Evolutionary conservation across 2,113 vertebrate genomes (phyloP).

Genomic region (Neolamprologus falcicula): DNA sequence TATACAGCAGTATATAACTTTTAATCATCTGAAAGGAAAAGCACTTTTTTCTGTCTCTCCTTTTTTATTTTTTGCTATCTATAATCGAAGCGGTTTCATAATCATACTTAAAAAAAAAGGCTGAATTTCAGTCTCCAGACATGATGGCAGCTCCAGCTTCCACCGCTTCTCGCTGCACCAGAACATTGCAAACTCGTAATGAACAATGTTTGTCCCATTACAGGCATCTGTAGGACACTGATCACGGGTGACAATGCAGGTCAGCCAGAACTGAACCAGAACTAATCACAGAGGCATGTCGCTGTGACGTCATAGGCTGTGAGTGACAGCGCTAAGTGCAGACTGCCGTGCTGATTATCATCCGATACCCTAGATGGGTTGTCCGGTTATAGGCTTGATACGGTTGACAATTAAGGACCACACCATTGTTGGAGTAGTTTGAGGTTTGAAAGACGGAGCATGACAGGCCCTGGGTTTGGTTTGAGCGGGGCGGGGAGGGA

Average conservation of each 20-base stretch:
- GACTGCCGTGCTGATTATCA: conserved; percentile 47
- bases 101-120: background rate
- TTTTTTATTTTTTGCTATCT: background rate
- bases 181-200: background rate
- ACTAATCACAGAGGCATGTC: conserved; percentile 49
- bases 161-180: background rate
- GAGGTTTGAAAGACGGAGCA: background rate
- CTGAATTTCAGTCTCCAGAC: background rate
- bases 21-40: background rate
- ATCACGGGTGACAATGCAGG: conserved; percentile 46
- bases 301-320: conserved; percentile 34
- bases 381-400: conserved; percentile 24
- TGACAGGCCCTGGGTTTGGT: background rate
- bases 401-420: conserved; percentile 35
- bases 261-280: conserved; percentile 33
- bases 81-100: background rate
- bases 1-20: background rate
- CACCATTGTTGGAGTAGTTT: conserved; percentile 18
- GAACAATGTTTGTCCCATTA: conserved; percentile 24
- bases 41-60: background rate
- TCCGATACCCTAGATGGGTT: conserved; percentile 24
- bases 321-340: conserved; percentile 26
- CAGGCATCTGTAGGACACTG: conserved; percentile 11
- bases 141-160: background rate
- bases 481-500: background rate